Evolutionary conservation across 2,888 invertebrate species (phyloP).

Genomic region (Scaeva pyrastri): DNA sequence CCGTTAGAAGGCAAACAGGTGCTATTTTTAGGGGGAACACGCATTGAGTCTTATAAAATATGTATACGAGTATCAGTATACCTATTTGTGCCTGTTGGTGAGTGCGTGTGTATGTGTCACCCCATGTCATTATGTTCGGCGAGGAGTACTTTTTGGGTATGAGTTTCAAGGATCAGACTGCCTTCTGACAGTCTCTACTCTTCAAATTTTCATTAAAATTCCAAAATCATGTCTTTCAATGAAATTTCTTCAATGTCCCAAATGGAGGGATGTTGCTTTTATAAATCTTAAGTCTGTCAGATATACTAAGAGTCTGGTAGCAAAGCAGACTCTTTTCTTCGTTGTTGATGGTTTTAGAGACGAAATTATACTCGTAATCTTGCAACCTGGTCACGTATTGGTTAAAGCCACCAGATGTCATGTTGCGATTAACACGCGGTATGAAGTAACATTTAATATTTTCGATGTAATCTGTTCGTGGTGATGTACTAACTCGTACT

Average conservation of each 20-base stretch:
- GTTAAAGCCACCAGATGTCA: conserved; percentile 78
- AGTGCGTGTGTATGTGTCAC: conserved; percentile 47
- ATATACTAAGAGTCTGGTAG: too few species aligned
- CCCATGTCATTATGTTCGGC: conserved; percentile 6
- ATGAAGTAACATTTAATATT: conserved; percentile 77
- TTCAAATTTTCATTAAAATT: conserved; percentile 69
- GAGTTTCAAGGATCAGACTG: conserved; percentile 32
- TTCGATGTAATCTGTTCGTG: conserved; percentile 77
- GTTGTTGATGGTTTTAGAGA: conserved; percentile 6
- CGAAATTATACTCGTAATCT: conserved; percentile 3
- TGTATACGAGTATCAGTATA: neutral
- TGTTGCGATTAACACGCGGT: conserved; percentile 78
- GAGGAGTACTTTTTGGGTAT: conserved; percentile 39
- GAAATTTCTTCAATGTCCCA: conserved; percentile 45
- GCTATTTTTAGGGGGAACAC: conserved; percentile 18
- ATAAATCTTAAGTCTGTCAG: conserved; percentile 30
- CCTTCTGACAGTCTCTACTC: conserved; percentile 24
- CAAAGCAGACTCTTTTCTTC: neutral
- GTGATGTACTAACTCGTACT: conserved; percentile 24
- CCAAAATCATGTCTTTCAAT: conserved; percentile 68
- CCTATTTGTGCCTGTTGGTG: too few species aligned
- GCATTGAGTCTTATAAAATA: conserved; percentile 59
- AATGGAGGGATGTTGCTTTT: conserved; percentile 46
- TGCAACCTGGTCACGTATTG: conserved; percentile 77
- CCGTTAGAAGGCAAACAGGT: conserved; percentile 50